Evolutionary conservation across 1,140 invertebrate genomes (phyloP).

Genomic region (Eciton burchellii): DNA sequence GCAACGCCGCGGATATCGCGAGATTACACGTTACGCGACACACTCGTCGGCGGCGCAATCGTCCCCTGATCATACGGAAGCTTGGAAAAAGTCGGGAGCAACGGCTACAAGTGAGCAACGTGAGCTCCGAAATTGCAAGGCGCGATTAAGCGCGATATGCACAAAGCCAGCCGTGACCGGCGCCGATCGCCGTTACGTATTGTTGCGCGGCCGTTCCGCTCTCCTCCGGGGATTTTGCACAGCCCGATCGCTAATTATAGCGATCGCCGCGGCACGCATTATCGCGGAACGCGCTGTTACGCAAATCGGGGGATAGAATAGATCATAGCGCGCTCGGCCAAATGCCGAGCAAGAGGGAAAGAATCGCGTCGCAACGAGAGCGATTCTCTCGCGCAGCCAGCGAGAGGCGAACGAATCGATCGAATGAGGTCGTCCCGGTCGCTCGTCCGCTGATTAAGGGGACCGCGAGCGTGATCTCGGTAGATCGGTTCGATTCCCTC

Average conservation of each 20-base stretch:
- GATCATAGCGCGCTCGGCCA: not conserved
- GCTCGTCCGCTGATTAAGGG: slow-evolving; percentile 26
- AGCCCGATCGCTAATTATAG: slow-evolving; percentile 39
- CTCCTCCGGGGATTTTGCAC: slow-evolving; percentile 24
- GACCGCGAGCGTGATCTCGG: not conserved
- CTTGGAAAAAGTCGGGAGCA: slow-evolving; percentile 21
- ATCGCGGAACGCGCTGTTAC: slow-evolving; percentile 41
- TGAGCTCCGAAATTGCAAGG: slow-evolving; percentile 51
- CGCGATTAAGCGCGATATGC: slow-evolving; percentile 43
- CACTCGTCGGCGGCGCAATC: slow-evolving; percentile 10
- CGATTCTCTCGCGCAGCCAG: not conserved
- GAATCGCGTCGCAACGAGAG: not conserved
- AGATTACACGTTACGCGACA: slow-evolving; percentile 48
- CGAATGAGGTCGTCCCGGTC: not conserved
- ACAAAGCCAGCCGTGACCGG: slow-evolving; percentile 16
- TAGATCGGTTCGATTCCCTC: slow-evolving; percentile 46
- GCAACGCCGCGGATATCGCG: slow-evolving; percentile 33
- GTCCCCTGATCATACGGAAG: slow-evolving; percentile 41
- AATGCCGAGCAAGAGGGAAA: not conserved
- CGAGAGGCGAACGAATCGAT: not conserved
- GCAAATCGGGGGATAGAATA: slow-evolving; percentile 46
- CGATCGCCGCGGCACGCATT: slow-evolving; percentile 25
- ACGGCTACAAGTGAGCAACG: too few relatives aligned
- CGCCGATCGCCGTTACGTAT: slow-evolving; percentile 17
- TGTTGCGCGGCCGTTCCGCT: slow-evolving; percentile 29